phyloP scores from a whole-genome alignment of 2,797 vertebrate species.

The Pantherophis vulpinus region DNA sequence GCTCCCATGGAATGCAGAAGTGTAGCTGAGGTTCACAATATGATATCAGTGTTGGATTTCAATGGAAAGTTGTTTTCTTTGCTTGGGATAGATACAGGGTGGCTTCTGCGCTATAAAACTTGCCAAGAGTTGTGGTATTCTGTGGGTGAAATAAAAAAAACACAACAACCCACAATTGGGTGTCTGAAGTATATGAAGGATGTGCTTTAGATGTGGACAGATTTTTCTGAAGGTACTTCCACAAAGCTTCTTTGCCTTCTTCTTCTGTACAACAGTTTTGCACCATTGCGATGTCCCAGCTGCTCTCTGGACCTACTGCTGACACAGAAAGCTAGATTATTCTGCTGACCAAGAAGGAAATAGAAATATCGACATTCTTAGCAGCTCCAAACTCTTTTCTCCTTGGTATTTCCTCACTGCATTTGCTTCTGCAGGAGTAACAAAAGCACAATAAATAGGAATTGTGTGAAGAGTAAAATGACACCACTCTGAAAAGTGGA shows the following conservation, averaged over 20 bases:
- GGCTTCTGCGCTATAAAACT: not conserved
- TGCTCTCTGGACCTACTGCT: not conserved
- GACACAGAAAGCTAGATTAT: not conserved
- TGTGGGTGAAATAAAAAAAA: not conserved
- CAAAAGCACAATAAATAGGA: not conserved
- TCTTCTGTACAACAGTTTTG: not conserved
- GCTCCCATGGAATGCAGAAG: not conserved
- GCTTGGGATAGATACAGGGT: not conserved
- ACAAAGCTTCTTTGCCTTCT: not conserved
- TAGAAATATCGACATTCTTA: not conserved
- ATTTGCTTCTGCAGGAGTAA: not conserved
- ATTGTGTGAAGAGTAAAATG: not conserved
- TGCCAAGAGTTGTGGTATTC: not conserved
- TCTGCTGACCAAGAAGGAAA: not conserved
- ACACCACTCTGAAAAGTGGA: not conserved
- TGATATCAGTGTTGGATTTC: not conserved
- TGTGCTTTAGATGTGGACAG: not conserved
- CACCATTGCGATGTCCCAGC: not conserved
- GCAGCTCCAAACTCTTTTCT: not conserved
- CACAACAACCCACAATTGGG: not conserved
- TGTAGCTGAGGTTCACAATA: not conserved
- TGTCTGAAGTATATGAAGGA: not conserved
- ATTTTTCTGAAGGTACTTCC: not conserved
- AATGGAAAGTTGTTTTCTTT: not conserved
- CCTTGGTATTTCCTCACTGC: not conserved